A percentile compares a stretch with the other conserved stretches of the same genome.
Conservation (phyloP, 2,888 invertebrate genomes). For the Trissoscelio sp. region DNA sequence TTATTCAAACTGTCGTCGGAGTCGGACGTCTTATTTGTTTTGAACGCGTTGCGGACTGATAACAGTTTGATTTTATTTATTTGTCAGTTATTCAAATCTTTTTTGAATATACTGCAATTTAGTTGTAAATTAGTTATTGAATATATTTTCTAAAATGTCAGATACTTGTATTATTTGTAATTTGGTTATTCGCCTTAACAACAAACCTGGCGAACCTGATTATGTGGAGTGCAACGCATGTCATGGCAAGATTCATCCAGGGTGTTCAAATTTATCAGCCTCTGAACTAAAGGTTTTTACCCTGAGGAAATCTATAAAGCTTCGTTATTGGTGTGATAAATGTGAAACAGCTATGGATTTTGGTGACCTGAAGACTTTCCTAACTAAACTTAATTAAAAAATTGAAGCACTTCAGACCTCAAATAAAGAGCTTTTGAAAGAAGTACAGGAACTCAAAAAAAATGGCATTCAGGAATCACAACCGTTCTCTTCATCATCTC, state of each 20-base stretch:
- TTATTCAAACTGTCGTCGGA: background rate
- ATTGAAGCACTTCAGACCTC: background rate
- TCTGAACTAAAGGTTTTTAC: conserved; percentile 9
- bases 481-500: background rate
- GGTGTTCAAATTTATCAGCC: background rate
- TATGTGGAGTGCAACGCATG: background rate
- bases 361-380: background rate
- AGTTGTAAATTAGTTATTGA: too few relatives aligned
- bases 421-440: background rate
- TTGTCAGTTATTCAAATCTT: too few relatives aligned
- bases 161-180: background rate
- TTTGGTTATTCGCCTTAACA: background rate
- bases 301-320: background rate
- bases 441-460: background rate
- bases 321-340: background rate
- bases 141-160: background rate
- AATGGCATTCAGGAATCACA: background rate
- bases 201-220: conserved; percentile 1
- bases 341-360: background rate
- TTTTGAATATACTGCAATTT: too few relatives aligned
- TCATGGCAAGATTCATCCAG: background rate
- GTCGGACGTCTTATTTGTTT: conserved; percentile 12
- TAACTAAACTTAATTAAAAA: background rate
- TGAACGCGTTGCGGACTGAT: conserved; percentile 13
- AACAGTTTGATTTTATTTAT: background rate